Conservation (phyloP, 2,888 invertebrate genomes). For the Carterocephalus palaemon region DNA sequence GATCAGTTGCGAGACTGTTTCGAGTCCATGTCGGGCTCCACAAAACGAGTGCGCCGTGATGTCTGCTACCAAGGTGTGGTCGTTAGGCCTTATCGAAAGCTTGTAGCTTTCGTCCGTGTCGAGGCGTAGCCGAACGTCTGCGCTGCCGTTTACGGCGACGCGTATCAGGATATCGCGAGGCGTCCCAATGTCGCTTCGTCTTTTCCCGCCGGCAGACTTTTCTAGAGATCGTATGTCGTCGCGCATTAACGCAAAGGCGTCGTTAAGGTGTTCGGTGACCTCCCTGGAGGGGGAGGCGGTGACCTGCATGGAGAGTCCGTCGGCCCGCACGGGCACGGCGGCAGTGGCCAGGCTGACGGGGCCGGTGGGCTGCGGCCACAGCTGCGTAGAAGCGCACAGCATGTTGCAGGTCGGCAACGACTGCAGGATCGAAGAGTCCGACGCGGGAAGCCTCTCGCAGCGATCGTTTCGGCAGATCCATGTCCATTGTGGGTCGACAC, state of each 20-base stretch:
- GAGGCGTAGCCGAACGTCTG: conserved; percentile 79
- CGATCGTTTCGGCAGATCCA: conserved; percentile 85
- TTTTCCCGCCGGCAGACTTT: conserved; percentile 46
- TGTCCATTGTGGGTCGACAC: conserved; percentile 82
- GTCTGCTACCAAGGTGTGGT: conserved; percentile 75
- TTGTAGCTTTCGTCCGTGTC: conserved; percentile 88
- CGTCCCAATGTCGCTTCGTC: conserved; percentile 49
- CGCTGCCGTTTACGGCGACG: conserved; percentile 75
- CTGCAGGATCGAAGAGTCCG: conserved; percentile 64
- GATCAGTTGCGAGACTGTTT: conserved; percentile 88
- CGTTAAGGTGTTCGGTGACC: conserved; percentile 59
- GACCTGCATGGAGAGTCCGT: conserved; percentile 71
- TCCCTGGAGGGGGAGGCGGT: conserved; percentile 54
- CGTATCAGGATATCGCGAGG: conserved; percentile 66
- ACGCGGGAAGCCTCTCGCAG: conserved; percentile 80
- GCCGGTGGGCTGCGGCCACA: conserved; percentile 90
- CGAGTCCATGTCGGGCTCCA: conserved; percentile 87
- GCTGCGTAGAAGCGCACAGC: conserved; percentile 85
- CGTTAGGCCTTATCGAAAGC: conserved; percentile 76
- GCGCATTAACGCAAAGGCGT: conserved; percentile 74
- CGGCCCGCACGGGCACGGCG: conserved; percentile 79
- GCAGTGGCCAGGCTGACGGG: conserved; percentile 82
- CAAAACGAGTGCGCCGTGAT: conserved; percentile 84
- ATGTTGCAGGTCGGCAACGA: conserved; percentile 87
- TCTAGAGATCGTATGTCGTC: conserved; percentile 72